A percentile compares a stretch with the other conserved stretches of the same genome.
Evolutionary conservation across 2,888 invertebrate species (phyloP).

Genomic region (Zygothrica quintamaculata): DNA sequence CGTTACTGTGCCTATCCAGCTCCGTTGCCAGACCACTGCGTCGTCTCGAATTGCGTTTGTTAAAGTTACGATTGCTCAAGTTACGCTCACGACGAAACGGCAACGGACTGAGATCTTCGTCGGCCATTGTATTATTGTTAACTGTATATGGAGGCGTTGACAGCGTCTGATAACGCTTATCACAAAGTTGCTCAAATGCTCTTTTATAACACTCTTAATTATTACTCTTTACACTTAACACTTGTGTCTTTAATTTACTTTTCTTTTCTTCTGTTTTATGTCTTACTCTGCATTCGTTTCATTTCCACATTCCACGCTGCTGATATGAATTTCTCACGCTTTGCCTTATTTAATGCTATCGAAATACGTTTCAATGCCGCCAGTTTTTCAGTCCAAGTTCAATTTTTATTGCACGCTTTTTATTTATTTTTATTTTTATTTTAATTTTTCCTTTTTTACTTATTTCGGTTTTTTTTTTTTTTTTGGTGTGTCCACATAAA

Average conservation of each 20-base stretch:
- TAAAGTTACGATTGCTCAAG: slow-evolving; percentile 80
- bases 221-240: slow-evolving; percentile 16
- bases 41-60: slow-evolving; percentile 76
- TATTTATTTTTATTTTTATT: slow-evolving; percentile 13
- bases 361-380: slow-evolving; percentile 22
- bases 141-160: slow-evolving; percentile 13
- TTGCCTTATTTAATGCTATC: slow-evolving; percentile 6
- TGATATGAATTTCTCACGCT: slow-evolving; percentile 7
- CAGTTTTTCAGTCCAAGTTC: slow-evolving; percentile 20
- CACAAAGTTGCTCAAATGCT: slow-evolving; percentile 21
- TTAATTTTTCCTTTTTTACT: slow-evolving; percentile 10
- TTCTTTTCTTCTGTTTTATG: slow-evolving; percentile 5
- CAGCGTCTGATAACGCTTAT: slow-evolving; percentile 58
- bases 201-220: background rate
- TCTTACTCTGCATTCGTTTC: slow-evolving; percentile 1
- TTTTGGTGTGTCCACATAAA: slow-evolving; percentile 1
- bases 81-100: slow-evolving; percentile 82
- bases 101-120: slow-evolving; percentile 79
- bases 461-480: slow-evolving; percentile 20
- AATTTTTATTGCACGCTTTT: slow-evolving; percentile 27
- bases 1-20: slow-evolving; percentile 53
- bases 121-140: slow-evolving; percentile 63
- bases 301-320: slow-evolving; percentile 28
- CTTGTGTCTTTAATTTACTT: background rate
- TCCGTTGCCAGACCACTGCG: slow-evolving; percentile 60